Evolutionary conservation across 2,113 vertebrate species (phyloP), one percentile per base, ranked within the genome.

Genomic region (Cygnus buccinator): DNA sequence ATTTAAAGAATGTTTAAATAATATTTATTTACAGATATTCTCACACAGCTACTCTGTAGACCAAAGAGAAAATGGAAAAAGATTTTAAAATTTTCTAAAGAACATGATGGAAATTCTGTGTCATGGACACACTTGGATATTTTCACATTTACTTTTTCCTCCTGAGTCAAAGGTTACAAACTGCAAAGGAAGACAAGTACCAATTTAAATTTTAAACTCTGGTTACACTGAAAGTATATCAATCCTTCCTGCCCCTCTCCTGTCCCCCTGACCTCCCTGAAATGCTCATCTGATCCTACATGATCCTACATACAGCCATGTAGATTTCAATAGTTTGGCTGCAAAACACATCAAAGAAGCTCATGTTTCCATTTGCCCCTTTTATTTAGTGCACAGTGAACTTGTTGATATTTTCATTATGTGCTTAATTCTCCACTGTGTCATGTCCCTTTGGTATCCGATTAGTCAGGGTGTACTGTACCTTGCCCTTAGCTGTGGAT

Each of bases 131-230:
- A 44, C n/a, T 58, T 48, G 22, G 18, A 19, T 77, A 54, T 46
- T 93, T 86, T 37, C 50, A 15, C 29, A 28, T 58, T 90, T 76
- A n/a, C 3, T 21, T 74, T 59, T 73, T 66, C 28, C 54, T 70
- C 12, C 85, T 52, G 23, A 72, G 13, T 65, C 26, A 48, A 79
- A 63, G 5, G 6, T 81, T 67, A 58, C 17, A 59, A 74, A 39
- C 37, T 35, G 70, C 65, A 87, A 67, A 78, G 61, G 5, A 87
- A 68, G 7, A 65, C 18, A 62, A 88, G 48, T 20, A 68, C 13
- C 54, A 44, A 85, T 66, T 83, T 84, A 48, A 72, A 89, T 81
- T 75, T 94, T 91, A 79, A 92, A 68, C 15, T 80, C 28, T n/a
- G 23, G 6, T 74, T 97, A 74, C 50, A 61, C 29, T 78, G 87